Conservation (phyloP, 2,113 vertebrate species). For the Tenrec ecaudatus region DNA sequence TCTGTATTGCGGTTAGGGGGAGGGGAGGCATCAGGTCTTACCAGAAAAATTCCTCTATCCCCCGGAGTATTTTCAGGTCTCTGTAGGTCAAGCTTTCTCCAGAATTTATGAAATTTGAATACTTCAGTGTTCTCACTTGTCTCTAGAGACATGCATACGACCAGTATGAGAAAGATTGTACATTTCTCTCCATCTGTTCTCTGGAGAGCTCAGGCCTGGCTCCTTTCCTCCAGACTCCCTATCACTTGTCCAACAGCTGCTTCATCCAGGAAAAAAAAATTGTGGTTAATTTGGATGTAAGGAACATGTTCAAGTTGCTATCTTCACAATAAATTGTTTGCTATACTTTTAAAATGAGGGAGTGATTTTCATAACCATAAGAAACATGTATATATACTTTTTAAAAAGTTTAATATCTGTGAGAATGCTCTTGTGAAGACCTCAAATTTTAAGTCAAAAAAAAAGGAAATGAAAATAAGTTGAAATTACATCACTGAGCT, state of each 20-base stretch:
- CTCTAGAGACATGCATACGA: background rate
- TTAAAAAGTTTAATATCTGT: slow-evolving; percentile 11
- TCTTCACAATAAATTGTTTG: background rate
- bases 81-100: background rate
- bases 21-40: background rate
- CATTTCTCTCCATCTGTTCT: slow-evolving; percentile 13
- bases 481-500: background rate
- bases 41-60: background rate
- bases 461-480: slow-evolving; percentile 35
- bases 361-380: background rate
- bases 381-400: background rate
- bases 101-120: slow-evolving; percentile 21
- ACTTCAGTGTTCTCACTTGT: background rate
- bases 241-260: background rate
- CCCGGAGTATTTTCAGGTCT: background rate
- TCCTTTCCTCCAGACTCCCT: background rate
- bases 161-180: background rate
- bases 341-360: slow-evolving; percentile 2
- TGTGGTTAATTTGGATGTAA: background rate
- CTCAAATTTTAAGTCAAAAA: slow-evolving; percentile 36
- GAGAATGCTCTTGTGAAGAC: slow-evolving; percentile 20
- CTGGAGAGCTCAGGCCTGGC: background rate
- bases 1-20: background rate
- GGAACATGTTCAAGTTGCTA: background rate
- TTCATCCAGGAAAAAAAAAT: background rate